phyloP scores from a whole-genome alignment of 2,888 invertebrate species.

The Eulithis prunata region DNA sequence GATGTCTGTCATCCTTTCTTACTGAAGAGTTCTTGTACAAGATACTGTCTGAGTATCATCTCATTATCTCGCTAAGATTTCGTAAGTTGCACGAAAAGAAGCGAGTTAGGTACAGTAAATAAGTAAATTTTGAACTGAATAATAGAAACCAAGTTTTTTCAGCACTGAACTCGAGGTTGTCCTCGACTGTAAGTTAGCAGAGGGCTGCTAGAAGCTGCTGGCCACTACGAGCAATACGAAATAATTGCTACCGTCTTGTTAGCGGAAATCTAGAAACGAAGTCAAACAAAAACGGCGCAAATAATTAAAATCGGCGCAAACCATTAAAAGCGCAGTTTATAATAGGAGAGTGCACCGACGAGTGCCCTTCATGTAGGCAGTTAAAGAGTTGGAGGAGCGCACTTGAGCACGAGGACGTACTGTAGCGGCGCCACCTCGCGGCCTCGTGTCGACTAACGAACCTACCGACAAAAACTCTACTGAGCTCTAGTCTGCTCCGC shows the following conservation, averaged over 20 bases:
- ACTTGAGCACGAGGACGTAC: conserved; percentile 78
- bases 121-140: conserved; percentile 8
- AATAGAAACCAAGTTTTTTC: conserved; percentile 9
- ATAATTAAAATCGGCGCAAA: conserved; percentile 81
- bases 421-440: conserved; percentile 75
- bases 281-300: conserved; percentile 66
- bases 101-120: not conserved
- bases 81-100: conserved; percentile 27
- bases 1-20: conserved; percentile 46
- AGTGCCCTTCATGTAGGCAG: conserved; percentile 84
- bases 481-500: conserved; percentile 51
- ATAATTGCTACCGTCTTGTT: conserved; percentile 34
- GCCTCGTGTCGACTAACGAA: conserved; percentile 71
- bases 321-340: conserved; percentile 84
- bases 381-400: conserved; percentile 83
- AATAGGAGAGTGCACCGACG: conserved; percentile 79
- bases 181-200: conserved; percentile 1
- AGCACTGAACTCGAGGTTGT: conserved; percentile 4
- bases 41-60: conserved; percentile 47
- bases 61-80: conserved; percentile 52
- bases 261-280: conserved; percentile 45
- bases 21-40: conserved; percentile 48
- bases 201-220: not conserved
- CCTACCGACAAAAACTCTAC: conserved; percentile 76
- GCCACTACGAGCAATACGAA: conserved; percentile 23